These are phyloP conservation scores for Pluvialis apricaria DNA, from an alignment of 2,113 vertebrate species.

Conservation along the genomic window DNA sequence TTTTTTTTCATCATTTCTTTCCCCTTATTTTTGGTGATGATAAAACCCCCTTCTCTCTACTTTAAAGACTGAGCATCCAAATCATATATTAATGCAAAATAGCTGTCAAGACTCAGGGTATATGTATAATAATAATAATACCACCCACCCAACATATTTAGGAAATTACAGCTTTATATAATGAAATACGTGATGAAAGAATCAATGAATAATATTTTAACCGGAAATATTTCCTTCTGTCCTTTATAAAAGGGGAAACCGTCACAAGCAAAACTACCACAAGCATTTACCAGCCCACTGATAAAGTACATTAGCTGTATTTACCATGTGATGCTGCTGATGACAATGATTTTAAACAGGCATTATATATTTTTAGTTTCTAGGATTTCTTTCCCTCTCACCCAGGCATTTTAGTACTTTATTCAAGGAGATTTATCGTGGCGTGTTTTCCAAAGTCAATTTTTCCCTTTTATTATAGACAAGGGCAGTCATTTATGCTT, in stretches of 20 bases:
- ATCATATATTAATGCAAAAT: background rate
- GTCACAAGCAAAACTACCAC: background rate
- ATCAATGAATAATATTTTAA: background rate
- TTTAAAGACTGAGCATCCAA: background rate
- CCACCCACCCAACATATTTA: background rate
- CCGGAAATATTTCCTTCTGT: background rate
- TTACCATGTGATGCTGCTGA: background rate
- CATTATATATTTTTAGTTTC: background rate
- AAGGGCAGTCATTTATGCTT: constrained; percentile 37
- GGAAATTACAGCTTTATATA: constrained; percentile 9
- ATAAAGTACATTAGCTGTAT: background rate
- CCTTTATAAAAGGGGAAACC: background rate
- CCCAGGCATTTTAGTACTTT: background rate
- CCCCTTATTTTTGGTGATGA: background rate
- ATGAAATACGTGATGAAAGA: background rate
- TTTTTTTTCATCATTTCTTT: background rate
- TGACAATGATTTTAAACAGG: background rate
- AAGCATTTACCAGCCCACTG: background rate
- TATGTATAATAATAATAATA: background rate
- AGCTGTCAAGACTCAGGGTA: background rate
- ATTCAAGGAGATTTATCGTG: background rate
- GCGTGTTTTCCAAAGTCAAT: background rate
- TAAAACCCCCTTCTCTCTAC: background rate
- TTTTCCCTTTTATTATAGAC: constrained; percentile 37
- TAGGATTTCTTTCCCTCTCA: background rate